A percentile compares a stretch with the other conserved stretches of the same genome.
Conservation (phyloP, 2,888 invertebrate species). For the Psylliodes chrysocephalus region DNA sequence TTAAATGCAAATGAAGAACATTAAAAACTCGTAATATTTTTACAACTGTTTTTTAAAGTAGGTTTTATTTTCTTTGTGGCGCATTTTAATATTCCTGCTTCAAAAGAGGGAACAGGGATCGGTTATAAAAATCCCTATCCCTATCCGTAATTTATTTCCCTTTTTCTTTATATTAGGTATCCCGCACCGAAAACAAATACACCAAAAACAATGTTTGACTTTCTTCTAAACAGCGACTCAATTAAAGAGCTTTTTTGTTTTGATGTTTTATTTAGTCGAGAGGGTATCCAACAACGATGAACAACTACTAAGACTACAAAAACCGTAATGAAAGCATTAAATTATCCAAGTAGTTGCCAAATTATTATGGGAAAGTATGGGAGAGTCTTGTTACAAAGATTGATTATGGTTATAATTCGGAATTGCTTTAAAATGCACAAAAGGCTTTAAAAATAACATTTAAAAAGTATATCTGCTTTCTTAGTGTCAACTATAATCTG, state of each 20-base stretch:
- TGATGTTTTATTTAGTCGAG: not conserved
- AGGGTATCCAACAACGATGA: slow-evolving; percentile 1
- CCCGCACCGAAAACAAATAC: slow-evolving; percentile 23
- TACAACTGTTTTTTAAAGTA: slow-evolving; percentile 6
- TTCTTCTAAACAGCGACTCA: slow-evolving; percentile 35
- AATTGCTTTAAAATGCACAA: too few relatives aligned
- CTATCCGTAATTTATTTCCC: slow-evolving; percentile 14
- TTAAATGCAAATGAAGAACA: slow-evolving; percentile 2
- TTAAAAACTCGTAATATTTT: slow-evolving; percentile 26
- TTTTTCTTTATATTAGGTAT: slow-evolving; percentile 21
- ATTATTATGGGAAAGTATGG: too few relatives aligned
- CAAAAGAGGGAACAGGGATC: slow-evolving; percentile 6
- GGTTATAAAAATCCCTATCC: slow-evolving; percentile 13
- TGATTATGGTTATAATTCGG: too few relatives aligned
- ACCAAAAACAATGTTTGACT: slow-evolving; percentile 37
- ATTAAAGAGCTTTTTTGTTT: slow-evolving; percentile 42
- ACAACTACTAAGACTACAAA: too few relatives aligned
- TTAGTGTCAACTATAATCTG: too few relatives aligned
- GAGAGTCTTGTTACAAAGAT: too few relatives aligned
- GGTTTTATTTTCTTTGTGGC: slow-evolving; percentile 22
- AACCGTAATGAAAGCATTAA: too few relatives aligned
- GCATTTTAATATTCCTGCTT: slow-evolving; percentile 25
- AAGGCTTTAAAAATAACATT: too few relatives aligned
- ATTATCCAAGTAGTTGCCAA: too few relatives aligned
- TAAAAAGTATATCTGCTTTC: too few relatives aligned